Base-by-base conservation (phyloP, 2,797 vertebrate species). In the Lemur catta region DNA sequence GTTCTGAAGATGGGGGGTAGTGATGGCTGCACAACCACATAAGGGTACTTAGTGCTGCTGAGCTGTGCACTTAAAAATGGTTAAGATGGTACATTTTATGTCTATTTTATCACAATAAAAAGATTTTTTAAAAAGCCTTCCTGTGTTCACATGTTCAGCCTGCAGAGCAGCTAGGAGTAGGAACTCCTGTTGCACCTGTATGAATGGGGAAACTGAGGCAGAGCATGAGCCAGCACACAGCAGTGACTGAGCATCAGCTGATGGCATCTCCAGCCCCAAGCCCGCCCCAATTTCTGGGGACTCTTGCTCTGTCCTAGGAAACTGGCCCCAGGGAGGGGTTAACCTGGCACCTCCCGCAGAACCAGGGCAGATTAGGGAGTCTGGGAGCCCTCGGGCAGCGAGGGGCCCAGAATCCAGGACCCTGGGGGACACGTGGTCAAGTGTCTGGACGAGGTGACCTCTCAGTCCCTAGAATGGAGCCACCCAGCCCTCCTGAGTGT, bases 321-420 rank as follows among this genome's bases (percentile, higher is more conserved):
- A n/a, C 33, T n/a, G 63, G 33, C 33, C 63, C 63, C 63, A 65
- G 33, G 63, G 33, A 67, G 33, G 33, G 33, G 63, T 67, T 35
- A 67, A n/a, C 33, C 7, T 7, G 15, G 33, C 33, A 67, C 33
- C 63, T 67, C 63, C 20, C 7, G 7, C 18, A 12, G n/a, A 26
- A n/a, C 24, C 6, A 26, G 26, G 12, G 13, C 46, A 15, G 6
- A 0, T 12, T 59, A 0, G 0, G 3, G 6, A 7, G 28, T 18
- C 0, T 2, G 1, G 35, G 33, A 14, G 9, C 35, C n/a, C 10
- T 35, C 61, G 1, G 38, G 48, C 50, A 7, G 24, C 57, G 12
- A 59, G 63, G 63, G 7, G 5, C 10, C 52, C 4, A 11, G 69
- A 43, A 12, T 7, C 6, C 1, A 12, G 57, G 35, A 18, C 30